Base-by-base conservation (phyloP, 2,113 vertebrate genomes). In the Pao palembangensis region DNA sequence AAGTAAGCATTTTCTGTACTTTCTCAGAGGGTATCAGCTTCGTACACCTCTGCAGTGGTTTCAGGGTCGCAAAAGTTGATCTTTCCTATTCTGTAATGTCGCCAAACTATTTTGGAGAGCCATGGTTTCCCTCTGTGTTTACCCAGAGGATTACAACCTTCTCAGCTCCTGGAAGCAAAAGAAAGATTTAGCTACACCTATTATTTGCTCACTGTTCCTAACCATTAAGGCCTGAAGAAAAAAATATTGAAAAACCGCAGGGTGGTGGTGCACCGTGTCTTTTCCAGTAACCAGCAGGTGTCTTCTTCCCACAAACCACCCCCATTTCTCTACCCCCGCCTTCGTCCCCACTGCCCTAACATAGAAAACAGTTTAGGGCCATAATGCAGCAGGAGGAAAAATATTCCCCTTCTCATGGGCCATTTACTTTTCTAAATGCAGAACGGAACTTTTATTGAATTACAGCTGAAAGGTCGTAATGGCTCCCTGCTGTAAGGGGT, bases 381-480 rank as follows among this genome's bases (percentile, higher is more conserved):
- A 82, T 77, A 88, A 85, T 73, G 63, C 82, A 82, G 78, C 54
- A 20, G 58, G 68, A 67, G 75, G 74, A 64, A 84, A 88, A 83
- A 84, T 81, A 79, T 75, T 83, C 81, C 83, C 70, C 54, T 72
- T 67, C 80, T 88, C 78, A 79, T 42, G 78, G 64, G 55, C 60
- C 81, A 86, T 88, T 88, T 87, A 85, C 86, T 87, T 88, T 87
- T 87, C 83, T 88, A 88, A 90, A 89, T 85, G 68, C 75, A 85
- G 82, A 87, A 81, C 78, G 48, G 78, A 81, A 83, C 73, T 82
- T 88, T 86, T 85, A 88, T 88, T 88, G 76, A 89, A 90, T 90
- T 85, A 88, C 57, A 51, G 75, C 84, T 85, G 82, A 89, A 88
- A 85, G 75, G 73, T 78, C 4, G 83, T 85, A 88, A 89, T 88